A percentile compares a stretch with the other conserved stretches of the same genome.
phyloP scores from a whole-genome alignment of 2,797 vertebrate genomes.

The Scarus forsteni region DNA sequence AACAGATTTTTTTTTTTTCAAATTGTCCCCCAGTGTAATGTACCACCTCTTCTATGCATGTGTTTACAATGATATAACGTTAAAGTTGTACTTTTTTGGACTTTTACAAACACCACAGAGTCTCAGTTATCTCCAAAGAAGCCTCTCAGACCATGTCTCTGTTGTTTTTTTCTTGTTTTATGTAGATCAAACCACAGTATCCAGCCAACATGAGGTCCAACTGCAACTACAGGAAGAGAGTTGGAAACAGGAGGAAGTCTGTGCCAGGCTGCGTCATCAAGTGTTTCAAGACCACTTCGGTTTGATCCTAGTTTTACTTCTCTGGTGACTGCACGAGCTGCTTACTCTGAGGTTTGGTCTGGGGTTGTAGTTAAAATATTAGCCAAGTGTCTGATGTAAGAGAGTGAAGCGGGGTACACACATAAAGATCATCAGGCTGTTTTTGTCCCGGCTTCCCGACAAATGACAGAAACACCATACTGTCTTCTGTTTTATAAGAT shows the following conservation, averaged over 20 bases:
- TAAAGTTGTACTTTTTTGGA: neutral
- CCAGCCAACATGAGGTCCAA: conserved; percentile 72
- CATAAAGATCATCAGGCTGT: too few species aligned
- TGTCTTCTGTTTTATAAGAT: too few species aligned
- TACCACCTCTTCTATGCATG: too few species aligned
- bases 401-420: too few species aligned
- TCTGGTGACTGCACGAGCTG: neutral
- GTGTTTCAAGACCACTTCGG: conserved; percentile 71
- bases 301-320: conserved; percentile 25
- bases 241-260: conserved; percentile 50
- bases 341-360: neutral
- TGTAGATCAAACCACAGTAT: conserved; percentile 72
- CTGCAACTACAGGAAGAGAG: conserved; percentile 76
- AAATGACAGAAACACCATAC: too few species aligned
- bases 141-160: too few species aligned
- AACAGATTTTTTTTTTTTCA: too few species aligned
- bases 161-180: neutral
- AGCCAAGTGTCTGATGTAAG: too few species aligned
- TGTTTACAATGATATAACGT: neutral
- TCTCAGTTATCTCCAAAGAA: neutral
- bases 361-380: too few species aligned
- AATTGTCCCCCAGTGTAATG: too few species aligned
- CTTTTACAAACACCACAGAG: neutral
- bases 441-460: too few species aligned
- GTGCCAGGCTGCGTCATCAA: conserved; percentile 73